These are phyloP conservation scores for Montipora sp. DNA, from an alignment of 64 coral and sea anemone species.

Conservation along the genomic window DNA sequence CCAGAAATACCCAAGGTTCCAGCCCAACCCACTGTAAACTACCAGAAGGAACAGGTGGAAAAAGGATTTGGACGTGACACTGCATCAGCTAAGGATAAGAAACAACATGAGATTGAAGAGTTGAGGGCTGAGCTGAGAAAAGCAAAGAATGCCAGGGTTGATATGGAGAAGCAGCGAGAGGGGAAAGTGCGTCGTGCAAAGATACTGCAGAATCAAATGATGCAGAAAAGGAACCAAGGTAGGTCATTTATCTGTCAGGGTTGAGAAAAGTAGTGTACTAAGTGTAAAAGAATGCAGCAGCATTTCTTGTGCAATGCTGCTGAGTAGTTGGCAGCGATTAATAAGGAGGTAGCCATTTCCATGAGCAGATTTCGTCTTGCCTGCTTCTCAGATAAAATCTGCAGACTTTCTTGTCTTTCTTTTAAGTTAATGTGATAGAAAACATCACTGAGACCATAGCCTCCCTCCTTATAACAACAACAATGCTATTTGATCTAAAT, in stretches of 20 bases:
- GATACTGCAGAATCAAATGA: slow-evolving; percentile 81
- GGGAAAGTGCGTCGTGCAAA: slow-evolving; percentile 83
- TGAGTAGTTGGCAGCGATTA: too few relatives aligned
- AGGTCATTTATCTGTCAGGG: background rate
- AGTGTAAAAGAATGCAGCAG: too few relatives aligned
- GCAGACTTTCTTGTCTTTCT: too few relatives aligned
- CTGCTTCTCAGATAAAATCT: too few relatives aligned
- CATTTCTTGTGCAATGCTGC: too few relatives aligned
- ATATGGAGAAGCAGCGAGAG: slow-evolving; percentile 85
- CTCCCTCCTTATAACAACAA: too few relatives aligned
- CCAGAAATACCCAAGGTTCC: slow-evolving; percentile 47
- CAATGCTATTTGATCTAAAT: too few relatives aligned
- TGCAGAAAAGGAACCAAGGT: slow-evolving; percentile 93
- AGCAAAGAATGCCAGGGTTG: slow-evolving; percentile 81
- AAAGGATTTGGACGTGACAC: slow-evolving; percentile 65
- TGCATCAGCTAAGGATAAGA: slow-evolving; percentile 75
- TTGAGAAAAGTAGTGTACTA: too few relatives aligned
- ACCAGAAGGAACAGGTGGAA: slow-evolving; percentile 13
- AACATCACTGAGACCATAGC: too few relatives aligned
- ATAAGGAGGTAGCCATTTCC: too few relatives aligned
- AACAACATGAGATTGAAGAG: slow-evolving; percentile 77
- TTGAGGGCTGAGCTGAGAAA: slow-evolving; percentile 75
- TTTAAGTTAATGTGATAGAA: too few relatives aligned
- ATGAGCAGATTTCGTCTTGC: too few relatives aligned
- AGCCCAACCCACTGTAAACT: slow-evolving; percentile 57